Evolutionary conservation across 2,888 invertebrate species (phyloP), one percentile per base, ranked within the genome.

Genomic region (Drosophila ezoana): DNA sequence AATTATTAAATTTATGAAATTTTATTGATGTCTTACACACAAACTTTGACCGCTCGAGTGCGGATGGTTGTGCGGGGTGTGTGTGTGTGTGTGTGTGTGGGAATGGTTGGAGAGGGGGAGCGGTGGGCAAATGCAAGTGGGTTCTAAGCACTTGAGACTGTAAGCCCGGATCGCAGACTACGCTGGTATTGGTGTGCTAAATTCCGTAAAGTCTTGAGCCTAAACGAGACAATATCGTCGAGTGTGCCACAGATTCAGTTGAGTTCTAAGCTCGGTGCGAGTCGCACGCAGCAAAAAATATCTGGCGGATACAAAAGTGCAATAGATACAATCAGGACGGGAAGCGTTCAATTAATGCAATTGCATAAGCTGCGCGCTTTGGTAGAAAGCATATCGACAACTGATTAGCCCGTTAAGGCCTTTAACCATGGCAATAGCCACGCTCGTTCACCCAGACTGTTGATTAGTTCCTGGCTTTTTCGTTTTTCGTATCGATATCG

Each of bases 1-100:
- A 84, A 81, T 86, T 75, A 85, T 87, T 77, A 85, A 87, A 87
- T 86, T 86, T 87, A 82, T 85, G 76, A 82, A 84, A 76, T 82
- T 86, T 72, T 87, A 87, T 86, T 86, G 85, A 87, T 81, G 76
- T 84, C 73, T 76, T 75, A 84, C 87, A 87, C 79, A 81, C 76
- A 77, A 83, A 79, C 85, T 84, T 78, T 84, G 81, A 73, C 72
- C 77, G 84, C 84, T 78, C 66, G 67, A 72, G 78, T 56, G 73
- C 60, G 32, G 65, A 41, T 63, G 32, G 10, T n/a, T 28, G 61
- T 44, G 37, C 18, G n/a, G 28, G 35, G 58, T 44, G 33, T 48
- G 48, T 45, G 37, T 41, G 44, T 41, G 49, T 45, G 56, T 59
- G 67, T 20, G 54, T 37, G 44, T 48, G 40, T 43, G 49, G 23